Percentiles rank a stretch among this genome's conserved stretches.
phyloP scores from a whole-genome alignment of 2,113 vertebrate species.

The Lepus timidus region DNA sequence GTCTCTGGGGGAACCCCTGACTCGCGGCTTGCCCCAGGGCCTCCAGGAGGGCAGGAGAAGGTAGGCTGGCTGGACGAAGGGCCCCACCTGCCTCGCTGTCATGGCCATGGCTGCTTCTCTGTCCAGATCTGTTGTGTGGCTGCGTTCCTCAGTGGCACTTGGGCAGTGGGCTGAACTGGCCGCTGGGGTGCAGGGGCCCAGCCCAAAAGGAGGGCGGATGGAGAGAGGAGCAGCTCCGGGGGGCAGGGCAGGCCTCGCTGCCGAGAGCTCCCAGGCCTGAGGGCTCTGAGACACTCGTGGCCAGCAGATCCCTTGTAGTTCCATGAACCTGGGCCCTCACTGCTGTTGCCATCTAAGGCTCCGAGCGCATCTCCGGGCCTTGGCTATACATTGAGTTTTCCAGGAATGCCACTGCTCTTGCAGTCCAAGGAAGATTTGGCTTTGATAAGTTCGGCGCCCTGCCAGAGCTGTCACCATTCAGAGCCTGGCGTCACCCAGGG shows the following conservation, averaged over 20 bases:
- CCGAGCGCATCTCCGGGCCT: neutral
- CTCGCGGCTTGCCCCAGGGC: neutral
- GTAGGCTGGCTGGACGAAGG: too few relatives aligned
- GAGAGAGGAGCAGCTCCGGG: too few relatives aligned
- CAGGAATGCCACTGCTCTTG: neutral
- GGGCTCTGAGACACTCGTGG: too few relatives aligned
- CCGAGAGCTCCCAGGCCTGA: too few relatives aligned
- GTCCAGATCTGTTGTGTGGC: neutral
- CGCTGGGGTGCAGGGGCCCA: neutral
- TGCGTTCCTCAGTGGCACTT: neutral
- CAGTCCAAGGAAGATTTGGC: neutral
- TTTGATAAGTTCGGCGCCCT: neutral
- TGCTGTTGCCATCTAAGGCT: neutral
- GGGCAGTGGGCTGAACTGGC: neutral
- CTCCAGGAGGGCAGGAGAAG: neutral
- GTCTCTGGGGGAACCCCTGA: neutral
- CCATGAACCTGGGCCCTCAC: neutral
- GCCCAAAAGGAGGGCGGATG: neutral
- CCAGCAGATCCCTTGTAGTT: fast-evolving
- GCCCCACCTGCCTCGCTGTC: neutral
- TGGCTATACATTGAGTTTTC: neutral
- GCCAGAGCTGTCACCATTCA: conserved; percentile 41
- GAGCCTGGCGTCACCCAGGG: fast-evolving
- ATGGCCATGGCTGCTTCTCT: neutral
- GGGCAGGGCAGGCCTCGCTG: too few relatives aligned